Base-by-base conservation (phyloP, 1,140 invertebrate genomes). In the Penaeus chinensis region DNA sequence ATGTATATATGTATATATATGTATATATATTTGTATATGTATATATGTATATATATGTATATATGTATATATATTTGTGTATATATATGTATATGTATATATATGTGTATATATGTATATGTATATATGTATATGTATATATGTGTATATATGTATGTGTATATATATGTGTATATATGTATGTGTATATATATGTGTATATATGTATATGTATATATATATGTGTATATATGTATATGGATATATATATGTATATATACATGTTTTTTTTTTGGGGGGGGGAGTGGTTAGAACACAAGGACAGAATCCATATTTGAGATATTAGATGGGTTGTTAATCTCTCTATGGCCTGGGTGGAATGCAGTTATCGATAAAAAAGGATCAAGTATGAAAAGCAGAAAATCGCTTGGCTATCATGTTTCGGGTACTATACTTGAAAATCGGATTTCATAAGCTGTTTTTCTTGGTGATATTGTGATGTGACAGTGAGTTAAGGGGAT, bases 21-120 rank as follows among this genome's bases (percentile, higher is more conserved):
- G 27, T 20, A n/a, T n/a, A n/a, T n/a, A n/a, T n/a, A n/a, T n/a
- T n/a, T n/a, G n/a, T 69, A 69, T 69, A 22, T 69, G 32, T 69
- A 69, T 69, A 69, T 69, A 69, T 69, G 22, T 69, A 69, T 69
- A 69, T 69, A 69, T 69, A 69, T 69, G 22, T 69, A 69, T 69
- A 69, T 18, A 69, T 69, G 22, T 69, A 69, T 69, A 69, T 69
- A 69, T 69, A 69, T 69, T 20, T 69, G 22, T 69, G 27, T 69
- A 69, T 69, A 22, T 24, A 10, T 69, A 10, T 16, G 0, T 69
- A 69, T 20, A 16, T 20, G 0, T 10, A 24, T 10, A 69, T 24
- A 10, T 27, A 10, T 20, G 11, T 69, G 1, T 27, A 69, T 69
- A 69, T 69, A 69, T 69, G 27, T 20, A n/a, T 69, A 69, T 69